Evolutionary conservation across 2,888 invertebrate species (phyloP).

Genomic region (Oxystoma pomonae): DNA sequence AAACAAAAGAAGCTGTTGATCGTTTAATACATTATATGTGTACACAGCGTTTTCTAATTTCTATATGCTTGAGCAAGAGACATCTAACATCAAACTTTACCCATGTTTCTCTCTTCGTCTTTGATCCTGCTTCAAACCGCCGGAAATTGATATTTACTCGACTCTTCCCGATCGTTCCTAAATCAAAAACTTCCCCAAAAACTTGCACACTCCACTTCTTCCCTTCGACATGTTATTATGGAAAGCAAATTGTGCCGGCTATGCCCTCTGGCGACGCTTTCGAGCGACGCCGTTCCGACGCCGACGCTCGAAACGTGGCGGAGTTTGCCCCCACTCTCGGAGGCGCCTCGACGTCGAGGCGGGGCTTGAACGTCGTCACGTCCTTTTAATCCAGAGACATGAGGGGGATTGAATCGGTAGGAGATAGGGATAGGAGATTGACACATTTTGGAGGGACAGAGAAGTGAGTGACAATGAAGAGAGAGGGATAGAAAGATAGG

Average conservation of each 20-base stretch:
- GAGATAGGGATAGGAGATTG: neutral
- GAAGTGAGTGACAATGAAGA: too few species aligned
- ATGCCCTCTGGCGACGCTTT: constrained; percentile 40
- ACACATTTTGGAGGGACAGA: neutral
- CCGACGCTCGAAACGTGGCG: constrained; percentile 15
- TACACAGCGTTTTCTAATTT: too few species aligned
- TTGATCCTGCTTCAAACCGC: neutral
- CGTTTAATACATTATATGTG: too few species aligned
- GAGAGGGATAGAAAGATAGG: too few species aligned
- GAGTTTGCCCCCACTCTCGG: neutral
- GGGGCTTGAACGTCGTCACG: neutral
- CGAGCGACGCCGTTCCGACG: constrained; percentile 23
- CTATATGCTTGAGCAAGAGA: too few species aligned
- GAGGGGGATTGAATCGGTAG: too few species aligned
- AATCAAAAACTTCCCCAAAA: neutral
- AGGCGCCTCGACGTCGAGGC: neutral
- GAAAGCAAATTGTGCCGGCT: neutral
- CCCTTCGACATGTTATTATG: neutral
- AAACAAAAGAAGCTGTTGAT: too few species aligned
- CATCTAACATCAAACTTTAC: constrained; percentile 2
- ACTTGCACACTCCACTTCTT: neutral
- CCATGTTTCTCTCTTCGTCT: constrained; percentile 1
- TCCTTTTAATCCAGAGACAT: too few species aligned
- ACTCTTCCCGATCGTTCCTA: neutral
- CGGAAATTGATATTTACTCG: neutral